Conservation (phyloP, 2,797 vertebrate genomes). For the Hafferia zeledoni region DNA sequence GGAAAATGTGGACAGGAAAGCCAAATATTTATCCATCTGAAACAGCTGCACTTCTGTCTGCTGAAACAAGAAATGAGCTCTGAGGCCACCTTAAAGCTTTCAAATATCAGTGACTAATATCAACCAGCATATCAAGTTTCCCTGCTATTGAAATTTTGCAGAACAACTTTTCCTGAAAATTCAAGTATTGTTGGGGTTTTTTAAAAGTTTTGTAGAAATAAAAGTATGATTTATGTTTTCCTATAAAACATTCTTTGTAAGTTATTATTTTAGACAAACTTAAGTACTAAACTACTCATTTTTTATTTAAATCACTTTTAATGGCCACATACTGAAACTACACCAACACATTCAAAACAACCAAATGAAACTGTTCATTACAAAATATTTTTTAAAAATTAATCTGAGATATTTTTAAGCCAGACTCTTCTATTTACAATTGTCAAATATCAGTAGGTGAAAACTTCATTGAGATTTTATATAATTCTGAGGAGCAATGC, state of each 20-base stretch:
- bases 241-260: background rate
- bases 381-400: background rate
- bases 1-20: background rate
- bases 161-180: background rate
- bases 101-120: background rate
- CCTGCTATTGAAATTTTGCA: background rate
- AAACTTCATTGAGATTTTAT: background rate
- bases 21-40: background rate
- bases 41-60: background rate
- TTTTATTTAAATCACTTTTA: background rate
- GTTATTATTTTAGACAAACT: background rate
- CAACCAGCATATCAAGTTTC: background rate
- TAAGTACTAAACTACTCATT: background rate
- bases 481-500: background rate
- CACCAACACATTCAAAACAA: background rate
- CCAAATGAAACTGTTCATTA: background rate
- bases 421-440: background rate
- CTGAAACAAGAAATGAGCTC: background rate
- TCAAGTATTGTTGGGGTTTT: fast-evolving
- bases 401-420: background rate
- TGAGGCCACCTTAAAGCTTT: background rate
- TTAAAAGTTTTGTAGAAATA: background rate
- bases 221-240: background rate
- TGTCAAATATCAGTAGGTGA: background rate
- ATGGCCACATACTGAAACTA: background rate